Conservation (phyloP, 2,888 invertebrate genomes). For the Blera fallax region DNA sequence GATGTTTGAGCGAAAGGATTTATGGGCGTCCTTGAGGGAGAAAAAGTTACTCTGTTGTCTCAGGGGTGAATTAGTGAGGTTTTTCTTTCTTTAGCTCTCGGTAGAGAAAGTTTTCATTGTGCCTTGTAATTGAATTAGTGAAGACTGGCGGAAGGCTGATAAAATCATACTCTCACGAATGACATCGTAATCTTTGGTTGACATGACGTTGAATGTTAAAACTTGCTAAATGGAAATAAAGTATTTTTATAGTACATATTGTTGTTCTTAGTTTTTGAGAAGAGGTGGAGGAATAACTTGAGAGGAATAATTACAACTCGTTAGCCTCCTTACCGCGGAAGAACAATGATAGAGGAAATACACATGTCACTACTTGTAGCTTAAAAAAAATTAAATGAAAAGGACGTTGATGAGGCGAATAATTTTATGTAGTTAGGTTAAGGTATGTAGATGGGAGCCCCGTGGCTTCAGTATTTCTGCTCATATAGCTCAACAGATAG, state of each 20-base stretch:
- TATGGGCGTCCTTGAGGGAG: conserved; percentile 20
- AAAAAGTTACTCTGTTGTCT: conserved; percentile 28
- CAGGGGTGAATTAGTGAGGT: conserved; percentile 24
- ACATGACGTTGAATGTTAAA: neutral
- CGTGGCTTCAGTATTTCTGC: no score
- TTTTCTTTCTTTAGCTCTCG: neutral
- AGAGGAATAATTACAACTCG: no score
- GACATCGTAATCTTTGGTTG: conserved; percentile 26
- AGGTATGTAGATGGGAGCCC: no score
- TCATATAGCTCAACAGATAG: no score
- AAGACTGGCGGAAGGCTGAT: conserved; percentile 4
- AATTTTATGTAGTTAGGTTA: no score
- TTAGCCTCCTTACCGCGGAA: no score
- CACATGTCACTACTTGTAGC: no score
- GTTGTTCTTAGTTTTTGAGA: neutral
- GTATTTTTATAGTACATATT: neutral
- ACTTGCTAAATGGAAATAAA: neutral
- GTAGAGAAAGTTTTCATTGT: conserved; percentile 25
- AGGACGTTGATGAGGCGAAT: no score
- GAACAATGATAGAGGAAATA: no score
- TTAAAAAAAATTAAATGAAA: no score
- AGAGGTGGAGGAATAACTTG: no score
- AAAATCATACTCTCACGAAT: conserved; percentile 6
- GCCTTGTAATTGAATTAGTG: conserved; percentile 20
- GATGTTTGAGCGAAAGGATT: conserved; percentile 43